Evolutionary conservation across 2,888 invertebrate species (phyloP), one percentile per base, ranked within the genome.

Genomic region (Choristoneura rosaceana): DNA sequence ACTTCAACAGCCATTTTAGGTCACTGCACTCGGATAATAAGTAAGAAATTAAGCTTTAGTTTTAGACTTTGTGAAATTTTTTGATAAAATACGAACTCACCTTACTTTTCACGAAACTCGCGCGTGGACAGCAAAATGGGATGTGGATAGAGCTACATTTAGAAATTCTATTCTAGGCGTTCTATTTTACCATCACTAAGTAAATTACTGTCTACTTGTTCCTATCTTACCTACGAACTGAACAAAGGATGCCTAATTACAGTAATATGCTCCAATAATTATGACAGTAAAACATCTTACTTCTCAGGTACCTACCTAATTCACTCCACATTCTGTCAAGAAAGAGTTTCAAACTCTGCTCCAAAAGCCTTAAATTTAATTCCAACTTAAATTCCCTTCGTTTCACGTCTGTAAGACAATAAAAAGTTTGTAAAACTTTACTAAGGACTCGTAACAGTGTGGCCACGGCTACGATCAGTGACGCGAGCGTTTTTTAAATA

Each of bases 301-400:
- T 64, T 70, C 33, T 14, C 33, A 64, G 58, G 43, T 25, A 9
- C 59, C 14, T 25, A 9, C 59, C 14, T 59, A 41, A 41, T 62
- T 47, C 50, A 66, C 65, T 61, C 55, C 71, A 67, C 47, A 71
- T 62, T 71, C 62, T 25, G 38, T 59, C 50, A 50, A 64, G 52
- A 47, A 47, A 41, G 52, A 55, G 55, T 71, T 71, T 38, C 62
- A 38, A 71, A 67, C 60, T 67, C 52, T 15, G 38, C 65, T 41
- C 34, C 34, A 15, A 15, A n/a, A 33, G 25, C 62, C 62, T 58
- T 62, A 55, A 71, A 71, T 71, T 70, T 67, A 62, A 71, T 62
- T 47, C 61, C 25, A 62, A 41, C 14, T 63, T 63, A 25, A 61
- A 17, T 52, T 33, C 55, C 9, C 38, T 50, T 68, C 47, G 63